Evolutionary conservation across 2,113 vertebrate genomes (phyloP), one percentile per base, ranked within the genome.

Genomic region (Trichomycterus rosablanca): DNA sequence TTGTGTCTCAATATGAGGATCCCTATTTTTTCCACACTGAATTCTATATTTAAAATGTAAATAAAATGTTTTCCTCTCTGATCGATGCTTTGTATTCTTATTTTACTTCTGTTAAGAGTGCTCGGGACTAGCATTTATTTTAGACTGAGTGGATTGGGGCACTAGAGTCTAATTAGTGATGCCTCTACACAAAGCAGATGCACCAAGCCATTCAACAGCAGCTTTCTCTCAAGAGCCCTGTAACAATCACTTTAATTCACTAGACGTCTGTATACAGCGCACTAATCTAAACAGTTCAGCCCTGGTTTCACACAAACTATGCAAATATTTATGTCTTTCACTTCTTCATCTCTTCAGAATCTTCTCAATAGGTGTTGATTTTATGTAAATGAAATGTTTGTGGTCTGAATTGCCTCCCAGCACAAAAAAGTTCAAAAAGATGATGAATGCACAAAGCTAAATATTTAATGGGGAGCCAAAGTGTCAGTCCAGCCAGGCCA

Each of bases 381-480:
- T 60, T 51, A 66, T 71, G 30, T 39, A 71, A 66, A 62, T 56
- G 16, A 10, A 15, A 37, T 44, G 39, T 35, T 46, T 58, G 32
- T 59, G 24, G 52, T 20, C 15, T 32, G 52, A 42, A 67, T 23
- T n/a, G n/a, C n/a, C n/a, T n/a, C n/a, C n/a, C n/a, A n/a, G 32
- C 34, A n/a, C 22, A 48, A 58, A 52, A 58, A 23, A 55, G 28
- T 71, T 65, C 15, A 51, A 30, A 39, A 15, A 56, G 32, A 54
- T 34, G 46, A 59, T 67, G 63, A 46, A 51, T 62, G 23, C 48
- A 45, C 61, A 67, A 58, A 55, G 35, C 45, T 30, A 67, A 72
- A 72, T 63, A 63, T 67, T 58, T 37, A 51, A 54, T 37, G 39
- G 58, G 43, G 53, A 68, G 50, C 45, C 45, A 61, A n/a, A 69